phyloP scores from a whole-genome alignment of 2,888 invertebrate genomes.

The Alsophila aescularia region DNA sequence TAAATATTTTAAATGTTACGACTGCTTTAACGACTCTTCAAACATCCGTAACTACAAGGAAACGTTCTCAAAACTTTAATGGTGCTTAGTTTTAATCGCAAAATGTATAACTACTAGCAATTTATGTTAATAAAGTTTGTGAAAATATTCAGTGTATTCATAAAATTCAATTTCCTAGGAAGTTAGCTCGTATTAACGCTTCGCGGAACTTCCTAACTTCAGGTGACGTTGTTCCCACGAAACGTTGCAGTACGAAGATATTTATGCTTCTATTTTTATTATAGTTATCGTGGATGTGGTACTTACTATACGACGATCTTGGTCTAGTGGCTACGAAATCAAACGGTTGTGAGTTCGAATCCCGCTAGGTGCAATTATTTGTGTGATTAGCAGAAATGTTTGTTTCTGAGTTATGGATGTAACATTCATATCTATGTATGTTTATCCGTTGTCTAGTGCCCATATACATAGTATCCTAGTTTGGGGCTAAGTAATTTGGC shows the following conservation, averaged over 20 bases:
- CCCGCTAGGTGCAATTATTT: too few relatives aligned
- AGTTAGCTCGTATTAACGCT: conserved; percentile 37
- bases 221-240: conserved; percentile 78
- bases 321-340: too few relatives aligned
- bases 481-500: too few relatives aligned
- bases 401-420: too few relatives aligned
- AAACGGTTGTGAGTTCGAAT: too few relatives aligned
- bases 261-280: conserved; percentile 16
- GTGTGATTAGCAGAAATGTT: too few relatives aligned
- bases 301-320: neutral
- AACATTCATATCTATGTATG: too few relatives aligned
- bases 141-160: conserved; percentile 60
- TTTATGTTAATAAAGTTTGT: conserved; percentile 38
- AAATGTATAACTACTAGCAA: conserved; percentile 32
- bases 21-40: conserved; percentile 11
- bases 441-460: too few relatives aligned
- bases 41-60: neutral
- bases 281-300: conserved; percentile 16
- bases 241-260: conserved; percentile 46
- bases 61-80: conserved; percentile 10
- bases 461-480: too few relatives aligned
- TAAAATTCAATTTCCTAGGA: conserved; percentile 35
- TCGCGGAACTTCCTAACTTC: conserved; percentile 60
- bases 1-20: conserved; percentile 15
- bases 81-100: conserved; percentile 18